Evolutionary conservation across 2,888 invertebrate species (phyloP), one percentile per base, ranked within the genome.

Genomic region (Ethmia dodecea): DNA sequence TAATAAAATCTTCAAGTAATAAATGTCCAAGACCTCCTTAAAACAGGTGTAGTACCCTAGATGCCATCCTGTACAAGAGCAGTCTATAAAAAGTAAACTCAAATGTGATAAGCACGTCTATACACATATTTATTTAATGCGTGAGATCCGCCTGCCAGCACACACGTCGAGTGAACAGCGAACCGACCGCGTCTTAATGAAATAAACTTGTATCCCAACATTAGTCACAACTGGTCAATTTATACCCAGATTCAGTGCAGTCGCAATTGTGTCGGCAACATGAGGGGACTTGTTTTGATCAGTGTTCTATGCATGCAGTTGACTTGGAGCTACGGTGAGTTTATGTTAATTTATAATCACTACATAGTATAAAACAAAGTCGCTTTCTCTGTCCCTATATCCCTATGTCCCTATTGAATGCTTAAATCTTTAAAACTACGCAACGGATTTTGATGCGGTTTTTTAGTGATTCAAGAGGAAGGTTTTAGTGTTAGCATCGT

Each of bases 301-400:
- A 53, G 66, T 65, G 66, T 51, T 13, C 39, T 70, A 40, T 58
- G 60, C 36, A 38, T 72, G 37, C 66, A 68, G 22, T 35, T 63
- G 27, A 47, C 52, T 14, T 61, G 58, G 59, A 56, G 55, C 35
- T 55, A 57, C 34, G 68, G 68, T 72, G 31, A 60, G 69, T 61
- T n/a, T 10, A 11, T 25, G 11, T 25, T 25, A 25, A 20, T 20
- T 9, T 20, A 20, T 3, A n/a, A 20, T n/a, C n/a, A n/a, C n/a
- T n/a, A n/a, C n/a, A n/a, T n/a, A n/a, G n/a, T n/a, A n/a, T n/a
- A n/a, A n/a, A n/a, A n/a, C n/a, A n/a, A n/a, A n/a, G n/a, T n/a
- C n/a, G n/a, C n/a, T n/a, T n/a, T n/a, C n/a, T n/a, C n/a, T n/a
- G n/a, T n/a, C n/a, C n/a, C n/a, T n/a, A n/a, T n/a, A n/a, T n/a